Conservation (phyloP, 2,797 vertebrate genomes). For the Erethizon dorsatum region DNA sequence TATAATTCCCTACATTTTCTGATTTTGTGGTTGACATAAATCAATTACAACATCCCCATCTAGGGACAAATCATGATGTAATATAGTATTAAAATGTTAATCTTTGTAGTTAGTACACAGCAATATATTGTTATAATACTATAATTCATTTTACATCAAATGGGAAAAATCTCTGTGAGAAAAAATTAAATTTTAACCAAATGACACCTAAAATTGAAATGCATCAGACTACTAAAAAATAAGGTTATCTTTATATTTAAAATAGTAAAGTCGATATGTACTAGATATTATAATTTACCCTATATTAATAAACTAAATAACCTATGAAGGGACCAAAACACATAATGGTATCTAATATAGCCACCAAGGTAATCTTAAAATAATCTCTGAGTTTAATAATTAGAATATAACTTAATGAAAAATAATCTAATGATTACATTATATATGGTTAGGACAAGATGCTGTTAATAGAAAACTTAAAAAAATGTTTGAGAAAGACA, state of each 20-base stretch:
- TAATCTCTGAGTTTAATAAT: slow-evolving; percentile 14
- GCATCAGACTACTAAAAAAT: not conserved
- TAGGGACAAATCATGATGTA: slow-evolving; percentile 55
- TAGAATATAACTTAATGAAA: not conserved
- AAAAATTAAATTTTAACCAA: slow-evolving; percentile 66
- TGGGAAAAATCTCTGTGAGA: slow-evolving; percentile 38
- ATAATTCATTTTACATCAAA: slow-evolving; percentile 64
- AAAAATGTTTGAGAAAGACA: not conserved
- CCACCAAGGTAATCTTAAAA: not conserved
- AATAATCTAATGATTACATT: not conserved
- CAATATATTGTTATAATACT: slow-evolving; percentile 61
- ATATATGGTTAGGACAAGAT: not conserved
- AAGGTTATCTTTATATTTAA: slow-evolving; percentile 30
- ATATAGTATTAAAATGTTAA: slow-evolving; percentile 67
- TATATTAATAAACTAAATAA: not conserved
- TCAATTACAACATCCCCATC: slow-evolving; percentile 65
- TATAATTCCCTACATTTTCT: slow-evolving; percentile 69
- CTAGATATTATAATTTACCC: not conserved
- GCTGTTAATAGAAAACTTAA: not conserved
- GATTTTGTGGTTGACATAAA: slow-evolving; percentile 70
- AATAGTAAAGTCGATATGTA: not conserved
- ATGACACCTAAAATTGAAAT: slow-evolving; percentile 6
- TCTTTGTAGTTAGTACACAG: slow-evolving; percentile 67
- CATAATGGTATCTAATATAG: not conserved
- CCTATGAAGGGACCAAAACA: not conserved